These are phyloP conservation scores for Eupithecia subumbrata DNA, from an alignment of 2,888 invertebrate species.

Conservation along the genomic window DNA sequence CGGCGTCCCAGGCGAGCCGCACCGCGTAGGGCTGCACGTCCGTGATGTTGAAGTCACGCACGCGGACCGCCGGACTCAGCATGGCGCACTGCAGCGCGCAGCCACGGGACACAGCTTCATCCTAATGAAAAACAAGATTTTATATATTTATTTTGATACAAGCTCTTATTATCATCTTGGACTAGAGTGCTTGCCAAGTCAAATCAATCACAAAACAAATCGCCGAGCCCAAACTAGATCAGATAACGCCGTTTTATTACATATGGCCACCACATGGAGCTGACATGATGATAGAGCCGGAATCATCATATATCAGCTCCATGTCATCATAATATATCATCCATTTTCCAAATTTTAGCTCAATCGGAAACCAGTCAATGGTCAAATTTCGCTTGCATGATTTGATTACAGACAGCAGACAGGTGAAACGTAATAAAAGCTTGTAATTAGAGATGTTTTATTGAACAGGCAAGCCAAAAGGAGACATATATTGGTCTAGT, in stretches of 20 bases:
- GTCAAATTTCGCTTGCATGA: background rate
- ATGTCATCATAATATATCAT: no score
- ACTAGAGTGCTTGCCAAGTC: background rate
- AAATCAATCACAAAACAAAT: background rate
- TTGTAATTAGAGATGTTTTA: no score
- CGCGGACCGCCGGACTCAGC: conserved; percentile 98
- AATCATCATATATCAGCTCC: no score
- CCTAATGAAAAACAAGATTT: conserved; percentile 68
- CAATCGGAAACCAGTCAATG: no score
- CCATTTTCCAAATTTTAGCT: no score
- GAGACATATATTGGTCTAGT: background rate
- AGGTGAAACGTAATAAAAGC: no score
- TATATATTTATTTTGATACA: no score
- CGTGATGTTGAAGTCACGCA: conserved; percentile 96
- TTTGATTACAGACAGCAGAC: background rate
- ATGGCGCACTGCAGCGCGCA: conserved; percentile 99
- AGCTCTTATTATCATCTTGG: background rate
- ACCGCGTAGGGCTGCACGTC: conserved; percentile 97
- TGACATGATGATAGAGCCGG: no score
- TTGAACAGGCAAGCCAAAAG: no score
- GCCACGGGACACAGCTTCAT: conserved; percentile 98
- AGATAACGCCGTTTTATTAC: no score
- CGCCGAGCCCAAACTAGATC: background rate
- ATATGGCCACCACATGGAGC: background rate
- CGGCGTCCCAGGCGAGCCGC: conserved; percentile 91